Evolutionary conservation across 1,140 invertebrate genomes (phyloP), one percentile per base, ranked within the genome.

Genomic region (Saccostrea glomerata): DNA sequence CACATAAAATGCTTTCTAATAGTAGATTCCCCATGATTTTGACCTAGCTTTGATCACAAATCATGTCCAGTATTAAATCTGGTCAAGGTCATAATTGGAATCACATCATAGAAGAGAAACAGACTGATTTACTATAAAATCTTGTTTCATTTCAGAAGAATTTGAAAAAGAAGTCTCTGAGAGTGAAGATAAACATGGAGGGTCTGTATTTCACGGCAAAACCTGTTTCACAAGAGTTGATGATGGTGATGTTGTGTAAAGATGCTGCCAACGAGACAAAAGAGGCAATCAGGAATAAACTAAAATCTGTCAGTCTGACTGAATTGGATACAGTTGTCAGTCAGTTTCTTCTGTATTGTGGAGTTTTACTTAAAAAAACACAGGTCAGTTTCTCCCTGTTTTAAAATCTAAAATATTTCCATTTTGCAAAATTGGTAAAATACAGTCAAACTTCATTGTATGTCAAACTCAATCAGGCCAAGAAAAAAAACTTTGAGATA

Each of bases 291-390:
- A 73, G 23, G 70, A 73, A 73, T 73, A 30, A 15, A 73, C 70
- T 73, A 15, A 73, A 73, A 13, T 73, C 70, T 73, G 70, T 36
- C 70, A 73, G 70, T 73, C 70, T 73, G 70, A 30, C 13, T 30
- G 70, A 73, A 73, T 73, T 73, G 25, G 25, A 73, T 36, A 13
- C 70, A 9, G 13, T 73, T 11, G 70, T 73, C 30, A 13, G 30
- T 9, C 70, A 73, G 25, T 17, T 73, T 73, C 23, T 73, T 30
- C 25, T 73, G 7, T 73, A 73, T 13, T 73, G 70, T 73, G 70
- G 70, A 73, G 25, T 73, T 30, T 25, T 73, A 30, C 23, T 73
- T n/a, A n/a, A n/a, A 4, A 73, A 73, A 73, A 30, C 15, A 13
- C 70, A 73, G 25, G 70, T 73, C 25, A 30, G 70, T 30, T 30